These are phyloP conservation scores for Cranoglanis bouderius DNA, from an alignment of 2,113 vertebrate species.

Conservation along the genomic window DNA sequence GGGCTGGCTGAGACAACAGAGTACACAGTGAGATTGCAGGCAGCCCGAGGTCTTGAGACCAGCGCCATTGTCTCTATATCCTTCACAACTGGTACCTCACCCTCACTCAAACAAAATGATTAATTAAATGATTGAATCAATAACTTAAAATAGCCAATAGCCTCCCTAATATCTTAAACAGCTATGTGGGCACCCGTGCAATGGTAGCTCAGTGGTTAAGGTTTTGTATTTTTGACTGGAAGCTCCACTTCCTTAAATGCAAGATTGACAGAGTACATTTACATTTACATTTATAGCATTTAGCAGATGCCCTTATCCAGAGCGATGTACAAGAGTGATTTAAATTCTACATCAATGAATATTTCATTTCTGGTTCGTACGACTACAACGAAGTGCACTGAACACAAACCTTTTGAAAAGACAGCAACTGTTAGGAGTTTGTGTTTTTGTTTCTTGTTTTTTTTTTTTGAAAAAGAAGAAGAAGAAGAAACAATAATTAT, in stretches of 20 bases:
- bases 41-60: constrained; percentile 80
- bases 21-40: constrained; percentile 88
- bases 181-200: neutral
- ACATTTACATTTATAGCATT: no score
- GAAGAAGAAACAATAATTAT: no score
- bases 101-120: neutral
- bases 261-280: neutral
- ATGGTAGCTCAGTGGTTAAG: neutral
- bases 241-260: neutral
- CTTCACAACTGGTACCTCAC: constrained; percentile 86
- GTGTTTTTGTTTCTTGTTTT: no score
- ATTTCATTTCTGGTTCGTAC: no score
- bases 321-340: no score
- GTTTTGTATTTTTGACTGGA: neutral
- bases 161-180: neutral
- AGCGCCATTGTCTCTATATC: constrained; percentile 80
- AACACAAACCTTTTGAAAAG: no score
- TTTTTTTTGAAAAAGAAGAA: no score
- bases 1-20: constrained; percentile 89
- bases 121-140: neutral
- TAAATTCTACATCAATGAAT: no score
- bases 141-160: neutral
- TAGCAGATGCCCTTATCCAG: no score
- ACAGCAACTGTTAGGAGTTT: no score
- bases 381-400: no score